Percentiles rank a stretch among this genome's conserved stretches.
phyloP scores from a whole-genome alignment of 2,888 invertebrate genomes.

The Drosophila niveifrons region DNA sequence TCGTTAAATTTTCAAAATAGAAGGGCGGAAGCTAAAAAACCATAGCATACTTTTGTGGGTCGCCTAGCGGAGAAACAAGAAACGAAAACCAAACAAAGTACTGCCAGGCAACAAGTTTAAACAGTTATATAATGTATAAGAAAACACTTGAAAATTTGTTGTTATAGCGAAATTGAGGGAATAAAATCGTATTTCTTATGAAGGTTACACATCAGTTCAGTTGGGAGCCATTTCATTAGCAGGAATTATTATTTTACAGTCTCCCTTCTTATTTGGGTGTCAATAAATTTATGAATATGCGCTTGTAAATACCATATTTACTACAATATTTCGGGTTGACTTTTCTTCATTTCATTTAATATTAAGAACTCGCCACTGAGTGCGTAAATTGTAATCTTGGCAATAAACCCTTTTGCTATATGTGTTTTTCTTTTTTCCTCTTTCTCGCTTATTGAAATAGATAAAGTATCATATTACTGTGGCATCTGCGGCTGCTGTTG shows the following conservation, averaged over 20 bases:
- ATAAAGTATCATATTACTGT: slow-evolving; percentile 12
- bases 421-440: background rate
- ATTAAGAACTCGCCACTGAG: background rate
- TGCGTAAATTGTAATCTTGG: background rate
- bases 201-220: background rate
- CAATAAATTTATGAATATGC: background rate
- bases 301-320: background rate
- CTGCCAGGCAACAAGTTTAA: slow-evolving; percentile 18
- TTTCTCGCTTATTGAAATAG: background rate
- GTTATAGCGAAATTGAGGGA: background rate
- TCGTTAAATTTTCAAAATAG: slow-evolving; percentile 75
- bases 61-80: background rate
- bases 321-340: no score
- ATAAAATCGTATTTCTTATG: background rate
- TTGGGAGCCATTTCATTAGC: background rate
- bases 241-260: background rate
- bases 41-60: slow-evolving; percentile 37
- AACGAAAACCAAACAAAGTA: slow-evolving; percentile 1
- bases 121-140: background rate
- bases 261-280: background rate
- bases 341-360: background rate
- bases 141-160: slow-evolving; percentile 3
- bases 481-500: slow-evolving; percentile 26
- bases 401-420: slow-evolving; percentile 2
- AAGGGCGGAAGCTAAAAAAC: slow-evolving; percentile 30